Evolutionary conservation across 2,888 invertebrate genomes (phyloP), one percentile per base, ranked within the genome.

Genomic region (Cephalotes varians): DNA sequence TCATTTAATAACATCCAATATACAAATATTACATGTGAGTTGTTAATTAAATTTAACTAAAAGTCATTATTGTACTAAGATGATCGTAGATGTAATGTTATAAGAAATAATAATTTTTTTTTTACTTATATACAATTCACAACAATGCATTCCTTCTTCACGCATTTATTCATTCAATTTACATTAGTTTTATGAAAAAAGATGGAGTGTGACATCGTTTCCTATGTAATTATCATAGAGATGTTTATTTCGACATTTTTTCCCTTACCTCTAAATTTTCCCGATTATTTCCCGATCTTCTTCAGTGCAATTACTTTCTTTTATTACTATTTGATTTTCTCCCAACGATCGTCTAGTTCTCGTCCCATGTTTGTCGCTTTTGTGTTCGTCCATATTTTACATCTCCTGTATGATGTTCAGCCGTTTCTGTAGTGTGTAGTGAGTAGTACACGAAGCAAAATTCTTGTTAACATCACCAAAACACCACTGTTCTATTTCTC

Each of bases 401-500:
- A 84, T 80, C 54, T 80, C 90, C 84, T 86, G 87, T 90, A 90
- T 87, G 89, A 90, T 87, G 87, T 90, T 90, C 92, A 93, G 92
- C 91, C 92, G 92, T 93, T 91, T 92, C 91, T 90, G 94, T 94
- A 94, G 94, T 93, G 91, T 90, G 93, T 94, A 94, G 94, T 92
- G 91, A 93, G 93, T 94, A 93, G 94, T 92, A 92, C 91, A 92
- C 91, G 90, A 93, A 92, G 92, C 93, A 93, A 87, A 93, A 92
- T 93, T 93, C 92, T 93, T 93, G 92, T 93, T 92, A 93, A 93
- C 92, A 93, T 93, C 93, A 94, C 93, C 93, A 92, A 87, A 88
- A 90, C 93, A 94, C 94, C 93, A 94, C 94, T 94, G 93, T 94
- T 94, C 94, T 94, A 93, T 94, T 94, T 94, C 94, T 94, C 93